phyloP scores from a whole-genome alignment of 2,113 vertebrate genomes.

The Falcunculus frontatus region DNA sequence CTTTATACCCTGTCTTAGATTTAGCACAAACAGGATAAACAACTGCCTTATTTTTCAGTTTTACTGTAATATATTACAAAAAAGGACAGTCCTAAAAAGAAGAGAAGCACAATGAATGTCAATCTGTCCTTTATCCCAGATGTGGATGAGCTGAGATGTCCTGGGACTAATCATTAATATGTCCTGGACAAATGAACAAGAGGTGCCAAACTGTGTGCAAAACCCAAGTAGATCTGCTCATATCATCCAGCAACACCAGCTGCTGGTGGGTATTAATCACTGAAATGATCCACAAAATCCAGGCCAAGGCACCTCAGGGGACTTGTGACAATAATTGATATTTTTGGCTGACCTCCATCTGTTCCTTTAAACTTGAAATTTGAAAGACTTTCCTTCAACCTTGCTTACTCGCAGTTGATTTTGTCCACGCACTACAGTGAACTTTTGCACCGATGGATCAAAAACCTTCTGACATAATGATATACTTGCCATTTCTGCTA shows the following conservation, averaged over 20 bases:
- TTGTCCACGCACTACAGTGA: fast-evolving
- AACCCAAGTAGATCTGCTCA: background rate
- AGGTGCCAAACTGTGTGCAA: background rate
- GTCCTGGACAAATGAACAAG: background rate
- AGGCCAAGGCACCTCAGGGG: background rate
- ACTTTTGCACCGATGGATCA: background rate
- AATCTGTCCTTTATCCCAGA: background rate
- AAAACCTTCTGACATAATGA: background rate
- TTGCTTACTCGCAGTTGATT: background rate
- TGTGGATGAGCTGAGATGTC: background rate
- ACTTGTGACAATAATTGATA: background rate
- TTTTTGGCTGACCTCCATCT: background rate
- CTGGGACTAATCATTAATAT: background rate
- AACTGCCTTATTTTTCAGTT: background rate
- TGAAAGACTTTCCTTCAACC: background rate
- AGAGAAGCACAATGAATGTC: background rate
- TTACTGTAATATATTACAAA: background rate
- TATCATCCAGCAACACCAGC: background rate
- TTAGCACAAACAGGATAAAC: background rate
- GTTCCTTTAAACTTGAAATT: background rate
- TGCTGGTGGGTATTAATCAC: background rate
- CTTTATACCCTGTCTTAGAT: background rate
- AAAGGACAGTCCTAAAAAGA: background rate
- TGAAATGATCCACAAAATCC: background rate
- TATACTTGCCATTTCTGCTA: background rate